phyloP scores from a whole-genome alignment of 2,113 vertebrate genomes.

The Periophthalmodon schlosseri region DNA sequence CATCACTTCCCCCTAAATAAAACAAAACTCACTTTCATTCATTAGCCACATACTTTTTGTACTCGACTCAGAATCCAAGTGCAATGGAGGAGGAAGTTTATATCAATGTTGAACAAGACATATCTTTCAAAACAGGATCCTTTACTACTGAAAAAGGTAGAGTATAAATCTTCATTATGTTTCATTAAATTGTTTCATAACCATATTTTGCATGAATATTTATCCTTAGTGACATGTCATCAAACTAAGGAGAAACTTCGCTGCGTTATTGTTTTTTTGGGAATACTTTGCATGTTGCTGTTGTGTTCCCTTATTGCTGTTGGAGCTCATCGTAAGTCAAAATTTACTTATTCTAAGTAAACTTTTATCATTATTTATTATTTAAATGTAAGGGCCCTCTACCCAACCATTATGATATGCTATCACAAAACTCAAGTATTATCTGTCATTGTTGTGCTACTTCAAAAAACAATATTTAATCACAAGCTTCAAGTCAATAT shows the following conservation, averaged over 20 bases:
- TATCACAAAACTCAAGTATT: too few species aligned
- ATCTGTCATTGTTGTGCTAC: too few species aligned
- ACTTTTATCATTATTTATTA: neutral
- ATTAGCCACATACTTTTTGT: neutral
- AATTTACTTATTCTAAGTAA: too few species aligned
- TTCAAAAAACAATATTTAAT: too few species aligned
- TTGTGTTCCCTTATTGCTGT: conserved; percentile 26
- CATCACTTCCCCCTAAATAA: neutral
- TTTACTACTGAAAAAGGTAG: conserved; percentile 9
- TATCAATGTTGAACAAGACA: neutral
- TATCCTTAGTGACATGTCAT: neutral
- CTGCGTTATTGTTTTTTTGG: conserved; percentile 7
- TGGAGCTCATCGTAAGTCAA: conserved; percentile 20
- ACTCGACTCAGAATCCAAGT: neutral
- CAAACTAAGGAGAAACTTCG: neutral
- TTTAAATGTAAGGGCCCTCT: neutral
- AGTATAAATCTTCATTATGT: neutral
- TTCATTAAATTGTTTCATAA: too few species aligned
- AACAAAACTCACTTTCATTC: neutral
- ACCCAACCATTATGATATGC: too few species aligned
- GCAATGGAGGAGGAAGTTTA: conserved; percentile 28
- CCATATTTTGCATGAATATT: neutral
- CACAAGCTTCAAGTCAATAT: too few species aligned
- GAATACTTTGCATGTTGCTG: conserved; percentile 27
- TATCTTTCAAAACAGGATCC: neutral